Evolutionary conservation across 2,113 vertebrate species (phyloP).

Genomic region (Sylvia atricapilla): DNA sequence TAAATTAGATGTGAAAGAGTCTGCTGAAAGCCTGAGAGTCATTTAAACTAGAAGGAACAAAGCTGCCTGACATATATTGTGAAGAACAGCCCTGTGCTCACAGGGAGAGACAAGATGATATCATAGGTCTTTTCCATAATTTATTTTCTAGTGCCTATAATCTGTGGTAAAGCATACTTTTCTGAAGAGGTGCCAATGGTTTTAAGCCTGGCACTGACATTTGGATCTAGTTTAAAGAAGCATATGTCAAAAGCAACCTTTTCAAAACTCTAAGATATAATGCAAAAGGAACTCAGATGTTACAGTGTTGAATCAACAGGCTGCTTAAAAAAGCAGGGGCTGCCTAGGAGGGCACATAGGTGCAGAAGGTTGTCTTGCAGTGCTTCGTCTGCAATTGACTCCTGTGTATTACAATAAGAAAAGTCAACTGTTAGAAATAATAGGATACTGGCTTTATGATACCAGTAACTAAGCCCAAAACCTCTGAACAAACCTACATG

Average conservation of each 20-base stretch:
- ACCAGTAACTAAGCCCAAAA: not conserved
- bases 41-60: not conserved
- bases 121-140: not conserved
- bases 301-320: not conserved
- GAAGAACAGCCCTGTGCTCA: not conserved
- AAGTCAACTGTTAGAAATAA: not conserved
- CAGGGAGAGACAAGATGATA: not conserved
- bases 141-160: not conserved
- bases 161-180: not conserved
- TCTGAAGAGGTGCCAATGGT: not conserved
- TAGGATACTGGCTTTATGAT: not conserved
- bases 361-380: not conserved
- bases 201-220: not conserved
- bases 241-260: not conserved
- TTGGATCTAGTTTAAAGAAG: conserved; percentile 39
- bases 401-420: not conserved
- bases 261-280: not conserved
- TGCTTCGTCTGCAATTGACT: not conserved
- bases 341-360: not conserved
- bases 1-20: not conserved
- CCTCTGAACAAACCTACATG: not conserved
- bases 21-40: not conserved
- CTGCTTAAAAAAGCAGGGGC: not conserved
- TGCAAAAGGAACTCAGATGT: not conserved
- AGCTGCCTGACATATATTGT: not conserved